A percentile compares a stretch with the other conserved stretches of the same genome.
These are phyloP conservation scores for Toxotes lorentzi DNA, from an alignment of 2,797 vertebrate genomes.

Conservation along the genomic window DNA sequence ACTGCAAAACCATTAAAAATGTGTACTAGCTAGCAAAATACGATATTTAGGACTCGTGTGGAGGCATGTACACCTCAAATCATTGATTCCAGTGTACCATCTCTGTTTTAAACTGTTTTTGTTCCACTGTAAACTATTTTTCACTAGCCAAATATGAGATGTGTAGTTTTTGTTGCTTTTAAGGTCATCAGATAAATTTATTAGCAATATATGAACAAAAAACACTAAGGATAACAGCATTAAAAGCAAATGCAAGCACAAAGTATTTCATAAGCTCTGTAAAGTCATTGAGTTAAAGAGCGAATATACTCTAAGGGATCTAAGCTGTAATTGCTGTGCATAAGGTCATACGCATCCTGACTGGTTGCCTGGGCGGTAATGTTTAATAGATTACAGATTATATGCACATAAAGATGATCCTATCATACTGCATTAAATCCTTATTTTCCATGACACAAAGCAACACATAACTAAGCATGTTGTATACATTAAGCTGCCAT, in stretches of 20 bases:
- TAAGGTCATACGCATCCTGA: slow-evolving; percentile 27
- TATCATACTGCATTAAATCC: slow-evolving; percentile 64
- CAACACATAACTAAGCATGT: slow-evolving; percentile 47
- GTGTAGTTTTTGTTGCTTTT: not conserved
- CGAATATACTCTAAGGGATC: slow-evolving; percentile 27
- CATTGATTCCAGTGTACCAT: not conserved
- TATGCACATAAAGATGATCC: slow-evolving; percentile 62
- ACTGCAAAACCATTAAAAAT: not conserved
- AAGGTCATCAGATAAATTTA: not conserved
- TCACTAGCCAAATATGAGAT: not conserved
- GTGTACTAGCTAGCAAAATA: not conserved
- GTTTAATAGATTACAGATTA: slow-evolving; percentile 67
- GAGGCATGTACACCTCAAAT: not conserved
- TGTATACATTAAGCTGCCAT: slow-evolving; percentile 51
- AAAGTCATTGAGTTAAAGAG: slow-evolving; percentile 13
- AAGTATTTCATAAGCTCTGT: slow-evolving; percentile 13
- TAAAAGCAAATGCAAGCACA: not conserved
- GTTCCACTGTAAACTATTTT: not conserved
- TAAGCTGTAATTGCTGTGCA: slow-evolving; percentile 30
- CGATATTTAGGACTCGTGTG: not conserved
- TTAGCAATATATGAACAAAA: not conserved
- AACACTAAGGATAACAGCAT: not conserved
- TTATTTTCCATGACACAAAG: slow-evolving; percentile 62
- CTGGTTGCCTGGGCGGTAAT: slow-evolving; percentile 33
- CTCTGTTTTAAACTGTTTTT: not conserved